These are phyloP conservation scores for Dendrolimus punctatus DNA, from an alignment of 1,140 invertebrate species.

Conservation along the genomic window DNA sequence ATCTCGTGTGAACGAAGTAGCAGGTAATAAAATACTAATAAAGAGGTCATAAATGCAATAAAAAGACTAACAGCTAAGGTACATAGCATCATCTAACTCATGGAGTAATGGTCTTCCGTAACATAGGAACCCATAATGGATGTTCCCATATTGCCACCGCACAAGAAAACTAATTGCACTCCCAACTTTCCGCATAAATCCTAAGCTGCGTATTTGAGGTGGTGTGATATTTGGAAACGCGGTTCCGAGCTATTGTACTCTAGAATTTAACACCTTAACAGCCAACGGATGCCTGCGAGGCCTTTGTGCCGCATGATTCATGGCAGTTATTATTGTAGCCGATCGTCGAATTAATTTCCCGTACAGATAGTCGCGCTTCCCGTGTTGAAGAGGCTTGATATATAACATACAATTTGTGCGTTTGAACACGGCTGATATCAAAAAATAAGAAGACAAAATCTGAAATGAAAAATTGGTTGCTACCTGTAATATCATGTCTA, in stretches of 20 bases:
- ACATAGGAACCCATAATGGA: neutral
- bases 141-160: slow-evolving; percentile 5
- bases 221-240: slow-evolving; percentile 18
- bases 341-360: slow-evolving; percentile 52
- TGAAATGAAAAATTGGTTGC: no score
- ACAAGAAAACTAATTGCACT: slow-evolving; percentile 52
- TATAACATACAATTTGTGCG: no score
- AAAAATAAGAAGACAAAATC: no score
- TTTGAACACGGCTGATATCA: no score
- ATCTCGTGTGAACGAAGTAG: no score
- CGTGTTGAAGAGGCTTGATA: neutral
- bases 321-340: slow-evolving; percentile 44
- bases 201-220: slow-evolving; percentile 21
- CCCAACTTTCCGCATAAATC: slow-evolving; percentile 54
- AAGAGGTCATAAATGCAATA: no score
- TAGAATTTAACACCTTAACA: slow-evolving; percentile 46
- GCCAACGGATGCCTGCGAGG: slow-evolving; percentile 15
- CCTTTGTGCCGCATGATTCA: slow-evolving; percentile 48
- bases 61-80: no score
- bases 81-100: no score
- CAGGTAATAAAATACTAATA: no score
- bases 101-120: neutral
- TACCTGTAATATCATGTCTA: no score
- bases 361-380: slow-evolving; percentile 15
- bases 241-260: slow-evolving; percentile 30